Evolutionary conservation across 2,888 invertebrate genomes (phyloP), one percentile per base, ranked within the genome.

Genomic region (Rhagonycha lutea): DNA sequence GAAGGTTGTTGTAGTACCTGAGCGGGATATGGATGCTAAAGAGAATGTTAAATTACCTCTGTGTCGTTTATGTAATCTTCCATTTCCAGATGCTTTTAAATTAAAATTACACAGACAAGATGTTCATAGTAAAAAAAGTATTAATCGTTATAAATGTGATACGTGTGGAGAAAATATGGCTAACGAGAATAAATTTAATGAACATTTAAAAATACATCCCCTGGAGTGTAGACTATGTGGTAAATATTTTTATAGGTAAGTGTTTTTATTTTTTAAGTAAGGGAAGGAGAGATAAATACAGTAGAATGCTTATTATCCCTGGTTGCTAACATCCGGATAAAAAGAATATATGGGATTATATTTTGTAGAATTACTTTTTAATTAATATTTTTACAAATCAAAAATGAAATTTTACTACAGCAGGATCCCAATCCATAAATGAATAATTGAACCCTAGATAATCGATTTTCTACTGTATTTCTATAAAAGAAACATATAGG

Each of bases 201-300:
- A 91, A 4, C 96, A 96, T 86, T 89, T 96, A 60, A 92, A 92
- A 83, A 90, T 92, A 63, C 96, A 96, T 86, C 96, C 96, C 0
- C 89, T 96, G 72, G 95, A 95, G 87, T 96, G 96, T 82, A 91
- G 92, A 77, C 92, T 94, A 14, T 96, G 96, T 84, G 94, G 95
- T 12, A 95, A 95, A 85, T 92, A 92, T 84, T 96, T 94, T 89
- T 87, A 80, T 68, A 78, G 82, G 75, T 75, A 73, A 63, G 76
- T 32, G 11, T 14, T 73, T 65, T 47, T 47, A 7, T 0, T 0
- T 47, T 47, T 12, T 0, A 7, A n/a, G 4, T 8, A n/a, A 47
- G n/a, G n/a, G 47, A 5, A n/a, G 8, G 8, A 7, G n/a, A 2
- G n/a, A 9, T 28, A 7, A n/a, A 47, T 47, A 47, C 7, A 11